Evolutionary conservation across 1,140 invertebrate species (phyloP).

Genomic region (Eumeta japonica): DNA sequence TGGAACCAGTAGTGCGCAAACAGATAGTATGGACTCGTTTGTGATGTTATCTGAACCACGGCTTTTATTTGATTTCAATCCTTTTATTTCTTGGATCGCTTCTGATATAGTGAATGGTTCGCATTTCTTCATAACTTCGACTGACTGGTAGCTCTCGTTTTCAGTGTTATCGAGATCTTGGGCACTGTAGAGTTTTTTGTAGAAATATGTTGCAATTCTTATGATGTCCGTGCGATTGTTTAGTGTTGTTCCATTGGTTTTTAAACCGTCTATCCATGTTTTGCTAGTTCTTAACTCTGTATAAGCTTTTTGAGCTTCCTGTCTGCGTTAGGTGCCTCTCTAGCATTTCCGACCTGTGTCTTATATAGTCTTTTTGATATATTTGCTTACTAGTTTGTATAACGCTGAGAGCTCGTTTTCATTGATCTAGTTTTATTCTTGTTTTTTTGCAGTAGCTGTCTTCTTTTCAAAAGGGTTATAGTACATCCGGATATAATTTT

Average conservation of each 20-base stretch:
- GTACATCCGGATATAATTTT: conserved; percentile 8
- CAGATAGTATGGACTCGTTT: neutral
- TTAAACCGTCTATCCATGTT: conserved; percentile 10
- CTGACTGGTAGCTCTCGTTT: neutral
- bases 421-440: conserved; percentile 7
- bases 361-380: conserved; percentile 11
- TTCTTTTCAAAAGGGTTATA: conserved; percentile 7
- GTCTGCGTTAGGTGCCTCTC: conserved; percentile 10
- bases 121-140: neutral
- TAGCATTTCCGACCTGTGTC: conserved; percentile 4
- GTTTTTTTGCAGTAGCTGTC: conserved; percentile 9
- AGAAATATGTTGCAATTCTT: neutral
- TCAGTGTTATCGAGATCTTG: neutral
- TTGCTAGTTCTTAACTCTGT: conserved; percentile 12
- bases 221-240: conserved; percentile 10
- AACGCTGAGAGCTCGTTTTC: conserved; percentile 13
- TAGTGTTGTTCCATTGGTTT: conserved; percentile 2
- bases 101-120: neutral
- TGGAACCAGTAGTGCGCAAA: neutral
- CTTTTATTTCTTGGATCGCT: neutral
- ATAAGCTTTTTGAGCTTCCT: conserved; percentile 11
- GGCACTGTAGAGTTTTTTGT: too few relatives aligned
- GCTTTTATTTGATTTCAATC: neutral
- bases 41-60: neutral
- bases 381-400: too few relatives aligned